These are phyloP conservation scores for Asbolus verrucosus DNA, from an alignment of 1,140 invertebrate species.

Conservation along the genomic window DNA sequence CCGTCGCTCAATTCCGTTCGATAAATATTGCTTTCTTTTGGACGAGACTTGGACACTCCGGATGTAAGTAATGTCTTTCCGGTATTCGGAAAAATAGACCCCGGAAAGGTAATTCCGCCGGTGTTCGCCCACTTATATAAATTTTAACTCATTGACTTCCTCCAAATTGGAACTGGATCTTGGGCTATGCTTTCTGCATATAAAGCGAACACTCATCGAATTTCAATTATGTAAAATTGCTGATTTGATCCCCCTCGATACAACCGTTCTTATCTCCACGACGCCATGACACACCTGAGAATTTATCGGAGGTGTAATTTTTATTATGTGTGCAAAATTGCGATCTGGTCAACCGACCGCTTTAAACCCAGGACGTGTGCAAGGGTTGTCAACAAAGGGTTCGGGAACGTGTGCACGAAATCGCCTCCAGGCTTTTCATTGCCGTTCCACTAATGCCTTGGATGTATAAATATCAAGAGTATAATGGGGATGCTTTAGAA, in stretches of 20 bases:
- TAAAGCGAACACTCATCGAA: slow-evolving; percentile 44
- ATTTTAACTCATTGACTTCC: slow-evolving; percentile 47
- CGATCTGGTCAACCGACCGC: no score
- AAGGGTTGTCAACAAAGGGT: background rate
- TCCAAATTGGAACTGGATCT: slow-evolving; percentile 38
- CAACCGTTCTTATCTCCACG: slow-evolving; percentile 2
- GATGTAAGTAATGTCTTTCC: slow-evolving; percentile 20
- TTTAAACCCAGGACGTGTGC: background rate
- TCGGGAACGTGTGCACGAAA: no score
- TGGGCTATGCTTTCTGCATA: slow-evolving; percentile 38
- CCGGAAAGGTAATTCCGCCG: slow-evolving; percentile 23
- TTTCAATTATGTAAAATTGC: slow-evolving; percentile 49
- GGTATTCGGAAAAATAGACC: slow-evolving; percentile 21
- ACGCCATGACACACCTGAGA: slow-evolving; percentile 19
- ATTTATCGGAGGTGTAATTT: slow-evolving; percentile 16
- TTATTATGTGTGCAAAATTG: slow-evolving; percentile 1
- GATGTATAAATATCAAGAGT: no score
- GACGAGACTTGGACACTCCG: no score
- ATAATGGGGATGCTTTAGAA: no score
- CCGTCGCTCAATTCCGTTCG: no score
- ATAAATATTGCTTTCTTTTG: no score
- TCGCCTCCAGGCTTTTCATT: background rate
- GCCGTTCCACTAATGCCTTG: background rate
- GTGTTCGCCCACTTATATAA: slow-evolving; percentile 40
- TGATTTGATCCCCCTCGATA: slow-evolving; percentile 40